Conservation (phyloP, 2,888 invertebrate genomes). For the Erebia ligea region DNA sequence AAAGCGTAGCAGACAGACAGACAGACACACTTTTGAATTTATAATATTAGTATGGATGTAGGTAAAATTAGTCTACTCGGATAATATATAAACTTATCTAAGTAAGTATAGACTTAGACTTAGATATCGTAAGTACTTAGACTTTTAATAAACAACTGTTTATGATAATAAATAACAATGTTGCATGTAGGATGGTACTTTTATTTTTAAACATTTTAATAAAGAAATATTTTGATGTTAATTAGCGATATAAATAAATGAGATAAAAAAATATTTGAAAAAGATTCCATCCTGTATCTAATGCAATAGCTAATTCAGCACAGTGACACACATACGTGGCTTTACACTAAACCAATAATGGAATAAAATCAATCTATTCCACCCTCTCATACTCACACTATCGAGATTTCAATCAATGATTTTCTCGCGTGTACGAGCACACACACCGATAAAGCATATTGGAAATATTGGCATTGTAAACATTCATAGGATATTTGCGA, state of each 20-base stretch:
- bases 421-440: conserved; percentile 59
- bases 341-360: conserved; percentile 82
- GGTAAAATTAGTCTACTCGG: no score
- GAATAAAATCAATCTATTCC: conserved; percentile 81
- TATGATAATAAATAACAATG: no score
- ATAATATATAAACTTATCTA: no score
- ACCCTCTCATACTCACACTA: conserved; percentile 73
- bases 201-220: neutral
- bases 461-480: conserved; percentile 81
- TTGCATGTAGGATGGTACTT: no score
- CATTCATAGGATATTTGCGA: conserved; percentile 79
- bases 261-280: neutral
- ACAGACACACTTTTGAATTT: no score
- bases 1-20: no score
- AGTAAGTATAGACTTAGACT: no score
- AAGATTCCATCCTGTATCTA: conserved; percentile 59
- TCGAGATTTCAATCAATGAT: conserved; percentile 65
- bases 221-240: neutral
- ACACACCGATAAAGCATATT: conserved; percentile 56
- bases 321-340: conserved; percentile 82
- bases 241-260: no score
- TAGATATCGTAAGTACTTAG: no score
- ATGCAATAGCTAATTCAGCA: conserved; percentile 66
- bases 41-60: no score
- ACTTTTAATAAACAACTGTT: no score